Evolutionary conservation across 2,888 invertebrate genomes (phyloP).

Genomic region (Dusona sp.): DNA sequence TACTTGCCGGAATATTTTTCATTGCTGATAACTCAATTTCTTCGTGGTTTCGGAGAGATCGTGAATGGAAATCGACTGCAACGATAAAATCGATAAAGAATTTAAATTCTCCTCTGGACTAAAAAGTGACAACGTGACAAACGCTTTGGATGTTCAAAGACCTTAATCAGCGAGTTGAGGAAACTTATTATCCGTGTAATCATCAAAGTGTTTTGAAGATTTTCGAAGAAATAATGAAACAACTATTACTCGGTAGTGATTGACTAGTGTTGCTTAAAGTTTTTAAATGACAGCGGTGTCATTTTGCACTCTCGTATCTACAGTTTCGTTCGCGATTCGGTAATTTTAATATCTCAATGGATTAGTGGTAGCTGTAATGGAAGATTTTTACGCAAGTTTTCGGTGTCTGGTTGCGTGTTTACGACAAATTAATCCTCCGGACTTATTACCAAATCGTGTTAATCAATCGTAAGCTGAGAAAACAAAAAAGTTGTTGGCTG

Average conservation of each 20-base stretch:
- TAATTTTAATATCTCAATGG: background rate
- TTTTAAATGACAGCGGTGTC: background rate
- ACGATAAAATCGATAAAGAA: background rate
- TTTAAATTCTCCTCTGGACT: background rate
- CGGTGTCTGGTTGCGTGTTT: background rate
- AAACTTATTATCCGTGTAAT: conserved; percentile 2
- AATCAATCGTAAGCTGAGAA: background rate
- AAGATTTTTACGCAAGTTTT: background rate
- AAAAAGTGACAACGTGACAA: background rate
- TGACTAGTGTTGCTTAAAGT: background rate
- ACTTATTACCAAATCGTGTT: background rate
- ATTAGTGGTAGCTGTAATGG: background rate
- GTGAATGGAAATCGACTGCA: background rate
- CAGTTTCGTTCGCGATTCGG: conserved; percentile 22
- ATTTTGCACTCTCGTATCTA: background rate
- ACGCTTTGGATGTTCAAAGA: background rate
- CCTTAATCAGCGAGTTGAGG: background rate
- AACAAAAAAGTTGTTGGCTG: background rate
- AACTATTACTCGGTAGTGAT: background rate
- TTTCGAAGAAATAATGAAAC: conserved; percentile 4
- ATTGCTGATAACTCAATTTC: background rate
- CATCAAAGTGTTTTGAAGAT: background rate
- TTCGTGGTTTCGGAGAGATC: background rate
- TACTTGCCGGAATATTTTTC: background rate
- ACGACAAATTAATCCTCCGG: background rate